A percentile compares a stretch with the other conserved stretches of the same genome.
Conservation (phyloP, 2,888 invertebrate species). For the Maniola hyperantus region DNA sequence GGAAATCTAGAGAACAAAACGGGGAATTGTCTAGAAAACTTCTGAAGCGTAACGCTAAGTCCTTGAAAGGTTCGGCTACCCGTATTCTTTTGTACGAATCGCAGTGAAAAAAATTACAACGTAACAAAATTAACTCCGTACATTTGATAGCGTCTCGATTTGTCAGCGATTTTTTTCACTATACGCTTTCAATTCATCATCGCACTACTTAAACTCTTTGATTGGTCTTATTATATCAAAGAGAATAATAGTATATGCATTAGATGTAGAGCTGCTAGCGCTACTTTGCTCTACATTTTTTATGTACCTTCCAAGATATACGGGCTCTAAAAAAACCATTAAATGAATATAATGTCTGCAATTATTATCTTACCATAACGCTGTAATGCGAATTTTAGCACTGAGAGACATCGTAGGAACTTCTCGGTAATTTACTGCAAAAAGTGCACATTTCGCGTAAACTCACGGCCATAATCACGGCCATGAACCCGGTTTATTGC, state of each 20-base stretch:
- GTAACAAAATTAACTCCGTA: constrained; percentile 53
- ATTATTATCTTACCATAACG: constrained; percentile 23
- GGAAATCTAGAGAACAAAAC: constrained; percentile 38
- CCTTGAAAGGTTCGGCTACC: constrained; percentile 77
- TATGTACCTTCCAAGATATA: constrained; percentile 45
- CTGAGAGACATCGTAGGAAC: constrained; percentile 57
- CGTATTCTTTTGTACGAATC: constrained; percentile 62
- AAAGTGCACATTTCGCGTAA: constrained; percentile 75
- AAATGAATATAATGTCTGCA: constrained; percentile 26
- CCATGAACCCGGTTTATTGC: constrained; percentile 71
- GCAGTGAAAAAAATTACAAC: constrained; percentile 49
- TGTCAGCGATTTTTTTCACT: constrained; percentile 70
- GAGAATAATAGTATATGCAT: constrained; percentile 5
- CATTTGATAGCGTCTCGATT: constrained; percentile 65
- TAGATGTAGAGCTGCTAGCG: constrained; percentile 14
- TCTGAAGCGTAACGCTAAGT: constrained; percentile 70
- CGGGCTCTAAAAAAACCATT: constrained; percentile 54
- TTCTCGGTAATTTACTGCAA: constrained; percentile 71
- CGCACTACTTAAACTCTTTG: constrained; percentile 52
- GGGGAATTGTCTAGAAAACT: constrained; percentile 45
- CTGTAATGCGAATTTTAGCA: constrained; percentile 60
- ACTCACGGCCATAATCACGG: constrained; percentile 55
- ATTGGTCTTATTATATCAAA: constrained; percentile 48
- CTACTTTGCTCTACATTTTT: constrained; percentile 36
- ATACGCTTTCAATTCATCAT: constrained; percentile 68